Base-by-base conservation (phyloP, 2,797 vertebrate species). In the Tamandua tetradactyla region DNA sequence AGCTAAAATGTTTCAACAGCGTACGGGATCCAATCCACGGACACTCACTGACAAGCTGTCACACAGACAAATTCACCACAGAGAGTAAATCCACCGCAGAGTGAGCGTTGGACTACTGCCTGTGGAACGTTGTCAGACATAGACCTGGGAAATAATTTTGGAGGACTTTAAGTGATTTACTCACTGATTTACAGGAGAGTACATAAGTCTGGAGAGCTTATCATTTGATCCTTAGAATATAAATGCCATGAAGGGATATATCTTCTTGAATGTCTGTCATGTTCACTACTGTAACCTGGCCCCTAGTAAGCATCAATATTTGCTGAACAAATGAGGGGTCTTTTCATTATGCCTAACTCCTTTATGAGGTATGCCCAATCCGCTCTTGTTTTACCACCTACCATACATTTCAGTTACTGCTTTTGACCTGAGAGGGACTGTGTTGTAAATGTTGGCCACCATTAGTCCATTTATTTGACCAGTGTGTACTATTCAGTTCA, bases 401-500 rank as follows among this genome's bases (percentile, higher is more conserved):
- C 17, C 15, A 3, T 55, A 20, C 37, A 42, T 52, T 55, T 35
- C 22, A 76, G 13, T 66, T 3, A 12, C 89, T 59, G 76, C 72
- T 79, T 87, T 80, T 40, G 42, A 68, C 55, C 23, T 35, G 52
- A 76, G 30, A 80, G 17, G 22, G 5, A 52, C 23, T 57, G 1
- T 68, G 25, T 82, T 42, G 14, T 62, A 79, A 88, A 64, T 4
- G 0, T 57, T 95, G 69, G 27, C 40, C n/a, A 30, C 47, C 71
- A 13, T 66, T 61, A 47, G 13, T 40, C 47, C 9, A 57, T 86
- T 95, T 22, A 64, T 81, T 81, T 89, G 84, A 35, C 13, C 15
- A 76, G 37, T 44, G 87, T 94, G 86, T 90, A 72, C 68, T 94
- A 25, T 71, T 93, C 57, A 44, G 11, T 88, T 93, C n/a, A 47